Conservation (phyloP, 2,888 invertebrate genomes). For the Caprella mutica region DNA sequence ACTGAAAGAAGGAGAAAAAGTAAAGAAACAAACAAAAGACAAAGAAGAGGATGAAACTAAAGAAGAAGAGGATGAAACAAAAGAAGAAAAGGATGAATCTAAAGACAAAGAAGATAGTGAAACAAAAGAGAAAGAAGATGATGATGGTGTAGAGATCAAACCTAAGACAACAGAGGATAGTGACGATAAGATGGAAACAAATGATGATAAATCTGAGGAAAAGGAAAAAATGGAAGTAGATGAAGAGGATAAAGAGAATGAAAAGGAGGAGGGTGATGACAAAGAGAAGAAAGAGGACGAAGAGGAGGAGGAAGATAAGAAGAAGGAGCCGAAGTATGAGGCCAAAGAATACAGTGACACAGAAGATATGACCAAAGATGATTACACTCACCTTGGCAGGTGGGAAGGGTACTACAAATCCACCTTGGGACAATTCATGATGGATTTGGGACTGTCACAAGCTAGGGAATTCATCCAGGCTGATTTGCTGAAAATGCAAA, state of each 20-base stretch:
- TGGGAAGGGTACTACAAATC: constrained; percentile 33
- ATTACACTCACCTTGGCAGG: constrained; percentile 28
- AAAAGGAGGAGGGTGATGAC: constrained; percentile 37
- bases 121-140: constrained; percentile 40
- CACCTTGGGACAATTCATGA: constrained; percentile 64
- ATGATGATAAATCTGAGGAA: constrained; percentile 43
- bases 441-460: constrained; percentile 77
- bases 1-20: no score
- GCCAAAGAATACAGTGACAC: constrained; percentile 34
- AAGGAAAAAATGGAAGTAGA: constrained; percentile 37
- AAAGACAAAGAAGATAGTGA: constrained; percentile 35
- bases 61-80: constrained; percentile 19
- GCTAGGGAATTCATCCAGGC: constrained; percentile 87
- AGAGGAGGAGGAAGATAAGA: constrained; percentile 34
- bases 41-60: constrained; percentile 37
- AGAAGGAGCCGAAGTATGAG: constrained; percentile 35
- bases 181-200: constrained; percentile 49
- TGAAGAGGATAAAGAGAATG: constrained; percentile 46
- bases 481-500: constrained; percentile 78
- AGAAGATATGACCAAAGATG: constrained; percentile 28
- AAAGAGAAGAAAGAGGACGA: constrained; percentile 36
- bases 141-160: constrained; percentile 40
- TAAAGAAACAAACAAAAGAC: constrained; percentile 22
- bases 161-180: constrained; percentile 49
- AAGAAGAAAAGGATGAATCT: constrained; percentile 38